Conservation (phyloP, 2,888 invertebrate species). For the Mayetiola destructor region DNA sequence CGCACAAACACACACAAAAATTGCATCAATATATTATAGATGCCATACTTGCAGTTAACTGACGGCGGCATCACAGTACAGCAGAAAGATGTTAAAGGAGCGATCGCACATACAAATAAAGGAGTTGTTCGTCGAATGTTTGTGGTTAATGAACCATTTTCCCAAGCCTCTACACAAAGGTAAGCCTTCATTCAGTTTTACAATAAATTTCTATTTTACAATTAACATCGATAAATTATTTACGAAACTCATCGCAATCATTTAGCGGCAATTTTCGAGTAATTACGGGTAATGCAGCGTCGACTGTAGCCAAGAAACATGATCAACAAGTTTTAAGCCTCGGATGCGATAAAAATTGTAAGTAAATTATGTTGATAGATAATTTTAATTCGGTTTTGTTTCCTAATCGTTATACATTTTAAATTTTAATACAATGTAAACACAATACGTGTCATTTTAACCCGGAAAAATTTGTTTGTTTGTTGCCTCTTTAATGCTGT, state of each 20-base stretch:
- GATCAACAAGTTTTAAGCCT: slow-evolving; percentile 36
- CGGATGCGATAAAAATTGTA: slow-evolving; percentile 37
- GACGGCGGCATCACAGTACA: slow-evolving; percentile 30
- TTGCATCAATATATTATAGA: slow-evolving; percentile 24
- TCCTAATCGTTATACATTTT: neutral
- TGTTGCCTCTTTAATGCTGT: slow-evolving; percentile 2
- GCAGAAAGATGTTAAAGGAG: slow-evolving; percentile 35
- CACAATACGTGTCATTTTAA: neutral
- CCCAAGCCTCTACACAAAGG: slow-evolving; percentile 31
- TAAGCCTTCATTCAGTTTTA: slow-evolving; percentile 19
- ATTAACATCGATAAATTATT: neutral
- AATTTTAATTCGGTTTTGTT: neutral
- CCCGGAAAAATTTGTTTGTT: too few species aligned
- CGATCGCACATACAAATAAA: slow-evolving; percentile 29
- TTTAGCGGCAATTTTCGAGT: slow-evolving; percentile 25
- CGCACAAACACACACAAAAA: neutral
- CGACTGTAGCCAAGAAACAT: slow-evolving; percentile 33
- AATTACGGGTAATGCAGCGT: slow-evolving; percentile 29
- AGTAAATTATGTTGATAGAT: slow-evolving; percentile 21
- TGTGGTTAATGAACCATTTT: slow-evolving; percentile 34
- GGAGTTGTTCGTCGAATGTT: slow-evolving; percentile 36
- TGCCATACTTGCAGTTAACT: slow-evolving; percentile 34
- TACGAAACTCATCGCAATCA: neutral
- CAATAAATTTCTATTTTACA: neutral
- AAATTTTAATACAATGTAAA: neutral